Conservation (phyloP, 2,888 invertebrate species). For the Dromius quadrimaculatus region DNA sequence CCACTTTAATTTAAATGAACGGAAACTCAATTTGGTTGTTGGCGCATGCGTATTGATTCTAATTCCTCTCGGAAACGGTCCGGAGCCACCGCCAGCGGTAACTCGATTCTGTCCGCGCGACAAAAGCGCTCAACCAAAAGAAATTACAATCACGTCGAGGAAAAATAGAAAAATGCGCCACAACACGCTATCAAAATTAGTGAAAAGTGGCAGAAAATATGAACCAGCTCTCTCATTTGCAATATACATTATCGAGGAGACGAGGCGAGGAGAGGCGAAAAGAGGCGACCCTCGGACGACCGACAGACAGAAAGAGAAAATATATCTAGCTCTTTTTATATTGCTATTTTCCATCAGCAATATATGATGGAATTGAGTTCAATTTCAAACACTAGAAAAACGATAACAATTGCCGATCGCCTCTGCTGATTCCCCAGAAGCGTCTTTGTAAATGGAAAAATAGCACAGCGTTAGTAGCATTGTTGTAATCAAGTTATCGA, state of each 20-base stretch:
- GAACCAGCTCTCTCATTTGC: conserved; percentile 60
- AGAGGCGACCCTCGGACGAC: conserved; percentile 2
- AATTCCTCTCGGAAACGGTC: conserved; percentile 35
- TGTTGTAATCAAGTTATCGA: conserved; percentile 45
- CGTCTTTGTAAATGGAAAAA: conserved; percentile 50
- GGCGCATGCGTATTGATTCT: conserved; percentile 34
- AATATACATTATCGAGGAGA: conserved; percentile 54
- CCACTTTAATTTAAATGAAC: conserved; percentile 43
- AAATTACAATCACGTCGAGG: conserved; percentile 65
- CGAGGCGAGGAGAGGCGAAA: no score
- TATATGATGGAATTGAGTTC: not conserved
- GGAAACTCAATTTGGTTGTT: conserved; percentile 39
- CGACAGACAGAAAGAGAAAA: not conserved
- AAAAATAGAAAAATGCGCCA: conserved; percentile 66
- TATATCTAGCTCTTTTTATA: no score
- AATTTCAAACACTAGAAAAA: conserved; percentile 23
- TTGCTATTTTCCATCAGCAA: not conserved
- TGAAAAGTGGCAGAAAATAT: conserved; percentile 67
- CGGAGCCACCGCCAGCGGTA: conserved; percentile 62
- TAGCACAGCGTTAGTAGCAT: conserved; percentile 33
- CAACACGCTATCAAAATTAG: conserved; percentile 68
- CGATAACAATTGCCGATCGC: conserved; percentile 32
- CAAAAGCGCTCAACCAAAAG: conserved; percentile 62
- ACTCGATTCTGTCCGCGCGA: conserved; percentile 62
- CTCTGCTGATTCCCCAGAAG: conserved; percentile 25